Percentiles rank a stretch among this genome's conserved stretches.
phyloP scores from a whole-genome alignment of 2,797 vertebrate species.

The Cuniculus paca region DNA sequence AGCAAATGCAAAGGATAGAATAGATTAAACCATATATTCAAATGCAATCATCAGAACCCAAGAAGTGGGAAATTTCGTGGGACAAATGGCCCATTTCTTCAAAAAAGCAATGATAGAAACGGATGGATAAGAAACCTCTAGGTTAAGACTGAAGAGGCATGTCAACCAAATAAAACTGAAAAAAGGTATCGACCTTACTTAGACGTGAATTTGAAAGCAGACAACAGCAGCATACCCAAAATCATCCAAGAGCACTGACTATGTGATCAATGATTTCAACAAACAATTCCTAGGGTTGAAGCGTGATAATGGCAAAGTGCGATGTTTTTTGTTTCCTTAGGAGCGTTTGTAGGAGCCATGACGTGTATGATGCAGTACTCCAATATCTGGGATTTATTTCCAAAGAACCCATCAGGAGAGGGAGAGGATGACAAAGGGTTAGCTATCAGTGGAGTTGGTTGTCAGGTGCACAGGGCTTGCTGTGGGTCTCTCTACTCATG shows the following conservation, averaged over 20 bases:
- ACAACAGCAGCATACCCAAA: no score
- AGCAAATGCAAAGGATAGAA: neutral
- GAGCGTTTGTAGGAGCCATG: neutral
- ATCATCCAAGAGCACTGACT: neutral
- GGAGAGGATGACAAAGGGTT: rapidly evolving
- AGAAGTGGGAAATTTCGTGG: no score
- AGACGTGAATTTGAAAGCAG: neutral
- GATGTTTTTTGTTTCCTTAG: neutral
- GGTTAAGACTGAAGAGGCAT: no score
- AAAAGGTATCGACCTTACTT: neutral
- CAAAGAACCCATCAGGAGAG: no score
- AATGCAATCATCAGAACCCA: neutral
- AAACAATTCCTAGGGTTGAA: neutral
- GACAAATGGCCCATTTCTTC: neutral
- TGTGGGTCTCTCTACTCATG: rapidly evolving
- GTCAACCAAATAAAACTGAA: neutral
- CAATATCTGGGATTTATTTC: neutral
- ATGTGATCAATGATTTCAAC: rapidly evolving
- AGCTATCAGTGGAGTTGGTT: rapidly evolving
- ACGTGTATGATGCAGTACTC: neutral
- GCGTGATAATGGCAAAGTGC: neutral
- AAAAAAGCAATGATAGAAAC: neutral
- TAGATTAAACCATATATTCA: neutral
- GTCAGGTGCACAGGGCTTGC: rapidly evolving
- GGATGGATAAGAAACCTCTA: no score